Conservation (phyloP, 2,888 invertebrate genomes). For the Arrhopalites spinosus region DNA sequence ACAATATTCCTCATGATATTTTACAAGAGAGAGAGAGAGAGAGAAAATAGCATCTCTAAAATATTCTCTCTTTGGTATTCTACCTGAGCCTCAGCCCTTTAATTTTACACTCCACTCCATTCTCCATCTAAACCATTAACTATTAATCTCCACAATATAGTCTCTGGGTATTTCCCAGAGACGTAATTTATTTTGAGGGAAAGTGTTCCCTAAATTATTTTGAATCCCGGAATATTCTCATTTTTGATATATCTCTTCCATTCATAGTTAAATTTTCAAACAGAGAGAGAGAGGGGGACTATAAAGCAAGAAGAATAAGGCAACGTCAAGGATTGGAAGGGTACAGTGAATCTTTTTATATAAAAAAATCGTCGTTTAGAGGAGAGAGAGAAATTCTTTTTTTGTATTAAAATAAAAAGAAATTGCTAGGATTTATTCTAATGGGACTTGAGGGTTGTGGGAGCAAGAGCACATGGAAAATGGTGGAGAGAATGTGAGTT, state of each 20-base stretch:
- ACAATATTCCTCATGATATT: no score
- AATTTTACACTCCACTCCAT: conserved; percentile 28
- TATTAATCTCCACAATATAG: neutral
- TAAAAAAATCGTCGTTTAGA: neutral
- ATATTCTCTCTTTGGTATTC: no score
- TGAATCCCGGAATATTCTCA: no score
- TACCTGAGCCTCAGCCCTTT: neutral
- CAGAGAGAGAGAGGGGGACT: no score
- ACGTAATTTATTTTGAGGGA: neutral
- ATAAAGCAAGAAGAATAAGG: no score
- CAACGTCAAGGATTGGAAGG: no score
- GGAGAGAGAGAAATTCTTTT: neutral
- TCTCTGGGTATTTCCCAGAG: neutral
- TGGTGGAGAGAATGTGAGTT: neutral
- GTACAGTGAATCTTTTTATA: no score
- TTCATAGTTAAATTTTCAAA: no score
- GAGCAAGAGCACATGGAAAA: neutral
- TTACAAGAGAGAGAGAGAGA: neutral
- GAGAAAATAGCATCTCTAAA: neutral
- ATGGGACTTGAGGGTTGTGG: conserved; percentile 1
- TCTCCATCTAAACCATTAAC: no score
- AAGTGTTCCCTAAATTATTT: no score
- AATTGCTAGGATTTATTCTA: conserved; percentile 13
- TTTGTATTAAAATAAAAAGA: neutral
- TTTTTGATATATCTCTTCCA: no score